phyloP scores from a whole-genome alignment of 1,140 invertebrate species.

The Drosophila rhopaloa region DNA sequence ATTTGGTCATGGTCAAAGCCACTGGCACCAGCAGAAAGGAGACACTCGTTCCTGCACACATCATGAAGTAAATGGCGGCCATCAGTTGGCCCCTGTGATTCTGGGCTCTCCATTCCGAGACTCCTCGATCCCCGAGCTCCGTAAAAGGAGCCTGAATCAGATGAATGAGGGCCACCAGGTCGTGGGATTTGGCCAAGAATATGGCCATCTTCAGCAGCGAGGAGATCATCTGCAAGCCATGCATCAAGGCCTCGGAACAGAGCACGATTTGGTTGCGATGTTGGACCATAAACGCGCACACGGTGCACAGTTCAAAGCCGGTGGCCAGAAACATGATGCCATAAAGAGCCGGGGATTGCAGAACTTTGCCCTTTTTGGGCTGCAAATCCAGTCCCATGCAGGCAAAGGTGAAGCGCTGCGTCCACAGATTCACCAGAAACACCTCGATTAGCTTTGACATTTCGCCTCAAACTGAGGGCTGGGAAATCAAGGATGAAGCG shows the following conservation, averaged over 20 bases:
- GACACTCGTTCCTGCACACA: constrained; percentile 63
- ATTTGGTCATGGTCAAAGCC: constrained; percentile 37
- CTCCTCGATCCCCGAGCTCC: background rate
- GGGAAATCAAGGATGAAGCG: background rate
- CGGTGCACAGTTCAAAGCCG: constrained; percentile 59
- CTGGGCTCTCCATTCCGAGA: constrained; percentile 6
- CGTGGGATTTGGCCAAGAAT: constrained; percentile 41
- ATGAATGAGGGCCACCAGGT: constrained; percentile 32
- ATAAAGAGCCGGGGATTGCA: constrained; percentile 34
- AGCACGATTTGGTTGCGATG: constrained; percentile 53
- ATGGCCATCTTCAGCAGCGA: constrained; percentile 61
- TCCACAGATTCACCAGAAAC: constrained; percentile 49
- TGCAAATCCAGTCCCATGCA: constrained; percentile 48
- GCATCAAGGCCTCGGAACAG: constrained; percentile 63
- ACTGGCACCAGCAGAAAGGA: constrained; percentile 54
- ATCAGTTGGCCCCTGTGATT: constrained; percentile 43
- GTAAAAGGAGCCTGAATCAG: constrained; percentile 26
- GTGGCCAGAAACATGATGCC: constrained; percentile 50
- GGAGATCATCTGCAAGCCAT: constrained; percentile 60
- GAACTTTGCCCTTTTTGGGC: constrained; percentile 7
- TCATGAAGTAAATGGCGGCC: constrained; percentile 48
- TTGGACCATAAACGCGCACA: constrained; percentile 54
- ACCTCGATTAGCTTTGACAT: constrained; percentile 60
- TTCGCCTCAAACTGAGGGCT: constrained; percentile 26
- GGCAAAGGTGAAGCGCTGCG: constrained; percentile 54